Evolutionary conservation across 2,113 vertebrate species (phyloP).

Genomic region (Pionites leucogaster): DNA sequence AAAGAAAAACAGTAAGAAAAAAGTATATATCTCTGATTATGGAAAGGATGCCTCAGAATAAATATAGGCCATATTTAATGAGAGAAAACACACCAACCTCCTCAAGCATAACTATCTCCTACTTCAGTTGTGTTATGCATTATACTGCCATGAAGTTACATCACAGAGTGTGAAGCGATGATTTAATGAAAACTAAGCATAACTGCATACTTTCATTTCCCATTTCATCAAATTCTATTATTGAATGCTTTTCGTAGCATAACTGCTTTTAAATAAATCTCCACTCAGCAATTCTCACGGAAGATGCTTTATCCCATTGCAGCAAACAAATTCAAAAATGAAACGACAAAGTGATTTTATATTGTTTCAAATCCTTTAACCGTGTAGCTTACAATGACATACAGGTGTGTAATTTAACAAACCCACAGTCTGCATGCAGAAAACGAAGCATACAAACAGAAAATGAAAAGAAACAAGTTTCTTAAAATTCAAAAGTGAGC

Average conservation of each 20-base stretch:
- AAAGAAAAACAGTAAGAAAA: not conserved
- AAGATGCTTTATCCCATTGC: not conserved
- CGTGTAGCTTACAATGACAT: not conserved
- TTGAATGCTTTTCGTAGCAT: constrained; percentile 23
- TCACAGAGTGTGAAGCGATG: not conserved
- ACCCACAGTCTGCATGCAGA: not conserved
- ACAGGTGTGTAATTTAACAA: not conserved
- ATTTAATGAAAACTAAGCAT: constrained; percentile 32
- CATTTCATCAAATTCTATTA: constrained; percentile 22
- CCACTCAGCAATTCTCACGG: not conserved
- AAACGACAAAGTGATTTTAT: not conserved
- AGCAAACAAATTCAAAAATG: not conserved
- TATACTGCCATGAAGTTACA: not conserved
- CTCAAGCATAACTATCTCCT: not conserved
- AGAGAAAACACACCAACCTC: not conserved
- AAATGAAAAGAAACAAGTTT: not conserved
- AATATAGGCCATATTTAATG: not conserved
- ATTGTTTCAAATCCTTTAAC: not conserved
- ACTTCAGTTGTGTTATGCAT: not conserved
- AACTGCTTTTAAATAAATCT: constrained; percentile 17
- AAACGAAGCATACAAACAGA: not conserved
- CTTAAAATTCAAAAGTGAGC: not conserved
- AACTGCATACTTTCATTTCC: constrained; percentile 11
- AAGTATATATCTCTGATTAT: not conserved
- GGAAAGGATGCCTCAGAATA: not conserved